Conservation (phyloP, 2,113 vertebrate genomes). For the Microtus ochrogaster region DNA sequence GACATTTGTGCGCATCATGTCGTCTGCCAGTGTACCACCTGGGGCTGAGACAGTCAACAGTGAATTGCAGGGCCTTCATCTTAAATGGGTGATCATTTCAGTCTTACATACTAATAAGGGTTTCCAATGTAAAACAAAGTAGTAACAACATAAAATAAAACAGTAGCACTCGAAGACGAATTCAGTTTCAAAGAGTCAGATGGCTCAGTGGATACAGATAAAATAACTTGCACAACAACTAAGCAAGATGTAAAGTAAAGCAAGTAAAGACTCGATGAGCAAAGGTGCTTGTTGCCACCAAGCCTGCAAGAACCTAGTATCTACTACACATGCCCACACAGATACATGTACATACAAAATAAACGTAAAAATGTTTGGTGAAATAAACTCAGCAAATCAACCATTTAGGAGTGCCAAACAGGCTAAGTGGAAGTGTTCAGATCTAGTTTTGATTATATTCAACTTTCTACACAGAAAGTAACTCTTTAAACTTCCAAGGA, state of each 20-base stretch:
- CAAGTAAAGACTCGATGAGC: not conserved
- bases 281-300: too few species aligned
- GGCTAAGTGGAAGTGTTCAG: not conserved
- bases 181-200: not conserved
- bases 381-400: not conserved
- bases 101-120: not conserved
- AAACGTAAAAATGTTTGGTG: not conserved
- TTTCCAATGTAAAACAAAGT: not conserved
- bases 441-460: not conserved
- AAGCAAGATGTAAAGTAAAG: not conserved
- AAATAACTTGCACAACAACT: not conserved
- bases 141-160: not conserved
- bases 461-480: not conserved
- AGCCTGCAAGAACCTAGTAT: not conserved
- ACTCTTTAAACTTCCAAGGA: not conserved
- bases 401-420: not conserved
- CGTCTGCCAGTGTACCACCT: conserved; percentile 97
- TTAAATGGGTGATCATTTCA: not conserved
- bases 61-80: not conserved
- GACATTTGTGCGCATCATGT: conserved; percentile 98
- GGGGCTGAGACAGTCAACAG: conserved; percentile 89
- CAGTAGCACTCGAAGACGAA: not conserved
- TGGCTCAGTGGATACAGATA: not conserved
- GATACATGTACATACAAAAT: too few species aligned
- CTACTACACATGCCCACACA: not conserved